These are phyloP conservation scores for Cryptocheilus praepositus DNA, from an alignment of 2,888 invertebrate species.

Conservation along the genomic window DNA sequence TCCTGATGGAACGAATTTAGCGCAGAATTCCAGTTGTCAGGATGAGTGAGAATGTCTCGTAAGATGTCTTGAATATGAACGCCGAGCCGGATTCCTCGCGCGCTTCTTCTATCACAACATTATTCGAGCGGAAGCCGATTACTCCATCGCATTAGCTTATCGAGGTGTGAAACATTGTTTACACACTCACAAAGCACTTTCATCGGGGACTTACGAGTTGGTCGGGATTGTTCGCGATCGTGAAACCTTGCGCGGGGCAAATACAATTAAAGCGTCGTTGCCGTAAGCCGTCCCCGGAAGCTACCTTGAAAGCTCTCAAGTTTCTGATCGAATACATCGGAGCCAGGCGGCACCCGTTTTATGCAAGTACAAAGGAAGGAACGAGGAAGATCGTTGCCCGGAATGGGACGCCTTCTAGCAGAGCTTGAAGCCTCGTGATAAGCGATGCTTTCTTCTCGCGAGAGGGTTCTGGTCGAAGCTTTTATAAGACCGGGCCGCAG, in stretches of 20 bases:
- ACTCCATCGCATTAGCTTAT: no score
- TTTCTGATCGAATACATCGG: conserved; percentile 6
- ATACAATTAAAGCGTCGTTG: not conserved
- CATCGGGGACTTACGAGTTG: no score
- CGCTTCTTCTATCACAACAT: not conserved
- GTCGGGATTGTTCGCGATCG: not conserved
- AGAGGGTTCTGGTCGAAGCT: conserved; percentile 1
- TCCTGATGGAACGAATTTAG: no score
- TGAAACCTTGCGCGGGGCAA: conserved; percentile 7
- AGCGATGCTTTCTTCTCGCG: conserved; percentile 3
- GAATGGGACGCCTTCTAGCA: conserved; percentile 26
- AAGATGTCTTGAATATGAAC: no score
- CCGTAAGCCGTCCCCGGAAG: not conserved
- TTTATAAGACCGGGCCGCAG: conserved; percentile 8
- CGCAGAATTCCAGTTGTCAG: no score
- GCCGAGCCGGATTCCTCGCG: no score
- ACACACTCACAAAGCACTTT: no score
- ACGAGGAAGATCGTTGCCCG: conserved; percentile 28
- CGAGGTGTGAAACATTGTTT: no score
- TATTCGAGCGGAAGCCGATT: conserved; percentile 1
- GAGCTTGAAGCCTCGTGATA: conserved; percentile 30
- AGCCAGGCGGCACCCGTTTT: conserved; percentile 15
- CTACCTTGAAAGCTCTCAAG: conserved; percentile 4
- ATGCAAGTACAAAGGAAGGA: conserved; percentile 12
- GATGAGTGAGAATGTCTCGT: no score